Evolutionary conservation across 1,140 invertebrate species (phyloP), one percentile per base, ranked within the genome.

Genomic region (Drosophila subpulchrella): DNA sequence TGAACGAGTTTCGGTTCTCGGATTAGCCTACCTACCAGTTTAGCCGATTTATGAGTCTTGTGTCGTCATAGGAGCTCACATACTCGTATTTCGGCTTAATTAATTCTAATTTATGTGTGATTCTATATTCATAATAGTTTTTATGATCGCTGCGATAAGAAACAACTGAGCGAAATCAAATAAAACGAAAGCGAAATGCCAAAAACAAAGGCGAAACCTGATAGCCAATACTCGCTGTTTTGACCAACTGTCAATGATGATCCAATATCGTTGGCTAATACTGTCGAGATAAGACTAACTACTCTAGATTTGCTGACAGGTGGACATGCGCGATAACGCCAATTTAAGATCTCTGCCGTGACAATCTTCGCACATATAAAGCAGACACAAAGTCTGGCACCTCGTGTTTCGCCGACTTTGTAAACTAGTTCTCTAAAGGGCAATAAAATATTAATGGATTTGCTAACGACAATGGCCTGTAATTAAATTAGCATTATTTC

Each of bases 61-160:
- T 80, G 81, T 73, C 77, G 81, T 84, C 81, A 85, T 61, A 67
- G 67, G 44, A 41, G 65, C 17, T 13, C 63, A 38, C 55, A 71
- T 63, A 48, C 63, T 46, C 48, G 50, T 47, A 59, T 67, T 74
- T 60, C 42, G 62, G 38, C 72, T 78, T 86, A 86, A 86, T 86
- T 89, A 88, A 86, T 86, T 86, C 83, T 83, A 86, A 86, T 86
- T 88, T 88, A 86, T 86, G 81, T 86, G 39, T 74, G 66, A 79
- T 79, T 62, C 79, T 57, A 79, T 61, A 81, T 79, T 80, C 72
- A 86, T 82, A 79, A 86, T 73, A 83, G 78, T 81, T 78, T 81
- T 68, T 73, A 76, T 32, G 79, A 74, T 68, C 56, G 41, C 53
- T 7, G 44, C 60, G 62, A 81, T 67, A 73, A 68, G 32, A 57